Base-by-base conservation (phyloP, 1,140 invertebrate species). In the Drosophila tsacasi region DNA sequence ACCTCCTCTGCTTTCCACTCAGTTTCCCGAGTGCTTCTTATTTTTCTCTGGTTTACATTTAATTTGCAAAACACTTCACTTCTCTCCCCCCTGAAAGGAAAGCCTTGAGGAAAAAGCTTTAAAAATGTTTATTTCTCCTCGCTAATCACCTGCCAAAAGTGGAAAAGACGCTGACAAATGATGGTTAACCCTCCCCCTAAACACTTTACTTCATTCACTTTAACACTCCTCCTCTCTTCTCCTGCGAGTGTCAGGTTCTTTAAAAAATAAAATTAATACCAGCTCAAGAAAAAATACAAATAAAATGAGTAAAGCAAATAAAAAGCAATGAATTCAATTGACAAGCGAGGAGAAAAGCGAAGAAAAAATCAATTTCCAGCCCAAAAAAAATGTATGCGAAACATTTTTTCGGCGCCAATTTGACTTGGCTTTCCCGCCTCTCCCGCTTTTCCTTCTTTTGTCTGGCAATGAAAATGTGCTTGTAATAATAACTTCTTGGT, bases 71-170 rank as follows among this genome's bases (percentile, higher is more conserved):
- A 66, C 39, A 58, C 57, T 79, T 62, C 17, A 23, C 27, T 23
- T 21, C 25, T 19, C n/a, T 5, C 6, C 7, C 2, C 39, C 15
- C 3, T 15, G 3, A 37, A 37, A 30, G 5, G n/a, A 32, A 19
- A 52, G 27, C 27, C 21, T 47, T 40, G 23, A 12, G 19, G 19
- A 15, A 40, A 42, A 76, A 68, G 35, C 76, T 71, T 62, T 65
- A 73, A 77, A 81, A 52, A 25, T 85, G 68, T 57, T 74, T 77
- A 67, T 60, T 60, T 73, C 30, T 66, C 21, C 21, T 67, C 78
- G 77, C 84, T 89, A 89, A 89, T 90, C 81, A 89, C 81, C 85
- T 89, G 85, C 80, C 85, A 84, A 83, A 83, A 78, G 81, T 80
- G 62, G 19, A 27, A 66, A 81, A 78, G 77, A 57, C 84, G 58